These are phyloP conservation scores for Heliconius eleuchia DNA, from an alignment of 1,140 invertebrate species.

Conservation along the genomic window DNA sequence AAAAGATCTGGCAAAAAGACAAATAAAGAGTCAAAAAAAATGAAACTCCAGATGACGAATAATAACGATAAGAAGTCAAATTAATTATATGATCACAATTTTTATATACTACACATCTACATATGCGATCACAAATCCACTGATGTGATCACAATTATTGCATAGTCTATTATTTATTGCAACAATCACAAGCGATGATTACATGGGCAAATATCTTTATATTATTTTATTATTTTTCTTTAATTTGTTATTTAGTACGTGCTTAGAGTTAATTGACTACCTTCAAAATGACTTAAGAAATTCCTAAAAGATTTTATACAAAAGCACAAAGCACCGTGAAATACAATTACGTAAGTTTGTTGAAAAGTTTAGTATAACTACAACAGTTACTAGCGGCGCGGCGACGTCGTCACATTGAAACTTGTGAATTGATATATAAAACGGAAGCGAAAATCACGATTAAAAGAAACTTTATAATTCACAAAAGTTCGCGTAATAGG, in stretches of 20 bases:
- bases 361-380: slow-evolving; percentile 2
- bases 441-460: not conserved
- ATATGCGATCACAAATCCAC: no score
- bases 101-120: no score
- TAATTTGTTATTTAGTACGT: not conserved
- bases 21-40: no score
- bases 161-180: no score
- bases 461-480: not conserved
- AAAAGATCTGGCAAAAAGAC: no score
- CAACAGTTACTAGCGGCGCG: not conserved
- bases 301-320: slow-evolving; percentile 17
- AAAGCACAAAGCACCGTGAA: slow-evolving; percentile 8
- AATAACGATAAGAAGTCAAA: no score
- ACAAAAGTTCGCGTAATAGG: not conserved
- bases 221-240: not conserved
- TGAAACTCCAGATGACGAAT: no score
- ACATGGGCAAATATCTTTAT: no score
- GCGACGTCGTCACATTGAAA: slow-evolving; percentile 2
- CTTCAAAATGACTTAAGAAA: not conserved
- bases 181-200: no score
- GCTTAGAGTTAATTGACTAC: not conserved
- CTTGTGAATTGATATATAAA: slow-evolving; percentile 19
- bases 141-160: no score
- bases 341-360: slow-evolving; percentile 23
- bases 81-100: no score